These are phyloP conservation scores for Osmerus mordax DNA, from an alignment of 2,113 vertebrate species.

Conservation along the genomic window DNA sequence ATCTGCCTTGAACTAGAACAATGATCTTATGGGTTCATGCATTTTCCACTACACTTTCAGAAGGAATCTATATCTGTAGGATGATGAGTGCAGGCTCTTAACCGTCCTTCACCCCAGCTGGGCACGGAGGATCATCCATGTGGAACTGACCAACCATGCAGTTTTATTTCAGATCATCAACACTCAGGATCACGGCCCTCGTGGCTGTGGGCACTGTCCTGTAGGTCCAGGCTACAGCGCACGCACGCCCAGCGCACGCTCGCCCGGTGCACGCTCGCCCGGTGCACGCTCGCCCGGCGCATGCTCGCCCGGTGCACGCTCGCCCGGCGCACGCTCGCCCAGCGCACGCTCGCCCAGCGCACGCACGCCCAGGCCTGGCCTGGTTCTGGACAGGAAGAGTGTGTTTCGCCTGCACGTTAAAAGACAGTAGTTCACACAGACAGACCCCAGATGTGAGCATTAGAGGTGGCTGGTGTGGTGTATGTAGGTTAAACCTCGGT, in stretches of 20 bases:
- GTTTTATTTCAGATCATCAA: slow-evolving; percentile 60
- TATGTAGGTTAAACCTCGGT: slow-evolving; percentile 21
- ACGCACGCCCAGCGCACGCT: too few relatives aligned
- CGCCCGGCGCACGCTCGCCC: too few relatives aligned
- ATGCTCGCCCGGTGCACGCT: too few relatives aligned
- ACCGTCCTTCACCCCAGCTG: slow-evolving; percentile 17
- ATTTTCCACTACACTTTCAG: slow-evolving; percentile 40
- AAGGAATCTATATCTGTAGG: slow-evolving; percentile 31
- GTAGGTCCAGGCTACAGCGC: slow-evolving; percentile 14
- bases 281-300: too few relatives aligned
- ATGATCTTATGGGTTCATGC: slow-evolving; percentile 47
- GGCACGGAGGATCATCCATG: slow-evolving; percentile 39
- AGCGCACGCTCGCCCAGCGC: too few relatives aligned
- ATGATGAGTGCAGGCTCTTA: slow-evolving; percentile 17
- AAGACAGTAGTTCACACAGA: slow-evolving; percentile 10
- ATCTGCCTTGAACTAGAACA: slow-evolving; percentile 43
- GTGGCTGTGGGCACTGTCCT: slow-evolving; percentile 57
- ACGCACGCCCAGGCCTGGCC: too few relatives aligned
- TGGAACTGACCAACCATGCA: slow-evolving; percentile 51
- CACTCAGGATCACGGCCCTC: slow-evolving; percentile 58
- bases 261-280: too few relatives aligned
- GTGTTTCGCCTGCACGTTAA: neutral
- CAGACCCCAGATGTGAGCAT: slow-evolving; percentile 28
- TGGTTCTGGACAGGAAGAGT: too few relatives aligned
- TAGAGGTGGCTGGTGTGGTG: slow-evolving; percentile 1